These are phyloP conservation scores for Callyntrura guangdongensis DNA, from an alignment of 2,888 invertebrate species.

Conservation along the genomic window DNA sequence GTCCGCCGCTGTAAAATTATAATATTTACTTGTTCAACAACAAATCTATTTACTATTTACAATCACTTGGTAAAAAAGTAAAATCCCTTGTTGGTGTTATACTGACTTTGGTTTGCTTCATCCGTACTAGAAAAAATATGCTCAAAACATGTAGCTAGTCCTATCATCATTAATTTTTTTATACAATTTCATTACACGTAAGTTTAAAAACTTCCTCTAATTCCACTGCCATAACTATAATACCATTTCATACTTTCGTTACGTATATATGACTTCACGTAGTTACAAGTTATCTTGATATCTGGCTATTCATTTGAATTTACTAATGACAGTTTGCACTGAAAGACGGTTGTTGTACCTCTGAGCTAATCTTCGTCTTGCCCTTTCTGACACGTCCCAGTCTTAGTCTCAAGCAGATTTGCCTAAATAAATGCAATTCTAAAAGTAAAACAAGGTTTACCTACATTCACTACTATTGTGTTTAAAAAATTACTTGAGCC, in stretches of 20 bases:
- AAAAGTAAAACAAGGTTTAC: not conserved
- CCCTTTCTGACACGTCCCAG: not conserved
- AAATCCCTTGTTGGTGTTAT: not conserved
- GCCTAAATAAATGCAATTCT: slow-evolving; percentile 17
- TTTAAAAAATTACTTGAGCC: not conserved
- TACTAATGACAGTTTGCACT: not conserved
- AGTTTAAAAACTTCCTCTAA: not conserved
- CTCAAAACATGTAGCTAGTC: not conserved
- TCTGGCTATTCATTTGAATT: not conserved
- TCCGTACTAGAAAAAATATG: not conserved
- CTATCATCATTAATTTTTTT: slow-evolving; percentile 1
- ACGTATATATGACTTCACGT: not conserved
- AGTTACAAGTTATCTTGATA: not conserved
- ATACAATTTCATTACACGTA: not conserved
- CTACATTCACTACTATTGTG: too few relatives aligned
- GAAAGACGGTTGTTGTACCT: not conserved
- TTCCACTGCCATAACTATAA: not conserved
- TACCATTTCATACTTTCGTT: not conserved
- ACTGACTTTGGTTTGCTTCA: slow-evolving; percentile 20
- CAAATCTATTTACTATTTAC: not conserved
- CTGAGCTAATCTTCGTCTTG: not conserved
- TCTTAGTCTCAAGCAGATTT: not conserved
- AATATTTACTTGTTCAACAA: not conserved
- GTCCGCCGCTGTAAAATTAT: too few relatives aligned
- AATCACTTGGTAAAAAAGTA: slow-evolving; percentile 34